phyloP scores from a whole-genome alignment of 2,113 vertebrate genomes.

The Nothobranchius furzeri region DNA sequence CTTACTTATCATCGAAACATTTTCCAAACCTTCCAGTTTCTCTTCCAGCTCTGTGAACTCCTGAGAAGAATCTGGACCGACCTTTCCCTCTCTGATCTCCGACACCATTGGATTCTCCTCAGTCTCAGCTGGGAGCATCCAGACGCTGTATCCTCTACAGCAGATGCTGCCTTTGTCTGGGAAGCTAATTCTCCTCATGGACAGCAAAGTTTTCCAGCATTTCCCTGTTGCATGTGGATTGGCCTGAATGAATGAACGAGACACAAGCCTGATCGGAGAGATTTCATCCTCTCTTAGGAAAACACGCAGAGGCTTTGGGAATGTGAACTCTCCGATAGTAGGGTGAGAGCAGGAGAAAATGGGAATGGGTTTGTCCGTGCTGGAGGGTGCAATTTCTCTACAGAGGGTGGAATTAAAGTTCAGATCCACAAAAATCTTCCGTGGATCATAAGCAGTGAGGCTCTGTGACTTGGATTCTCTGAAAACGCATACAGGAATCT shows the following conservation, averaged over 20 bases:
- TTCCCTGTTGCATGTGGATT: neutral
- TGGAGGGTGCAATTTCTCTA: constrained; percentile 31
- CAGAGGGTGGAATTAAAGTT: constrained; percentile 82
- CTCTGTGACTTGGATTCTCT: constrained; percentile 24
- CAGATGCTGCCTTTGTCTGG: constrained; percentile 60
- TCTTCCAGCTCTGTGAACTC: constrained; percentile 42
- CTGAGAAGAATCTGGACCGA: constrained; percentile 2
- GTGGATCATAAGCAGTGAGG: constrained; percentile 18
- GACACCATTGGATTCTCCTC: constrained; percentile 20
- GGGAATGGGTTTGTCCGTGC: constrained; percentile 57
- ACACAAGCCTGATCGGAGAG: constrained; percentile 44
- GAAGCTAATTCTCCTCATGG: constrained; percentile 56
- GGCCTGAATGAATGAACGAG: constrained; percentile 23
- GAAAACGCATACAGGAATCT: constrained; percentile 55
- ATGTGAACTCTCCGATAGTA: constrained; percentile 67
- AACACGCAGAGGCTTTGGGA: constrained; percentile 80
- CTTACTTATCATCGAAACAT: constrained; percentile 60
- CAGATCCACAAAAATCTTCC: constrained; percentile 75
- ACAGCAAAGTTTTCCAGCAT: constrained; percentile 58
- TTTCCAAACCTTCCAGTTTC: constrained; percentile 41
- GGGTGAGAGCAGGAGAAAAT: constrained; percentile 73
- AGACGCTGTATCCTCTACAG: constrained; percentile 44
- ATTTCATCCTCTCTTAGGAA: constrained; percentile 67
- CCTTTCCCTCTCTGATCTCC: constrained; percentile 6
- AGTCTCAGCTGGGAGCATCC: constrained; percentile 37